These are phyloP conservation scores for Priocnemis perturbator DNA, from an alignment of 2,888 invertebrate species.

Conservation along the genomic window DNA sequence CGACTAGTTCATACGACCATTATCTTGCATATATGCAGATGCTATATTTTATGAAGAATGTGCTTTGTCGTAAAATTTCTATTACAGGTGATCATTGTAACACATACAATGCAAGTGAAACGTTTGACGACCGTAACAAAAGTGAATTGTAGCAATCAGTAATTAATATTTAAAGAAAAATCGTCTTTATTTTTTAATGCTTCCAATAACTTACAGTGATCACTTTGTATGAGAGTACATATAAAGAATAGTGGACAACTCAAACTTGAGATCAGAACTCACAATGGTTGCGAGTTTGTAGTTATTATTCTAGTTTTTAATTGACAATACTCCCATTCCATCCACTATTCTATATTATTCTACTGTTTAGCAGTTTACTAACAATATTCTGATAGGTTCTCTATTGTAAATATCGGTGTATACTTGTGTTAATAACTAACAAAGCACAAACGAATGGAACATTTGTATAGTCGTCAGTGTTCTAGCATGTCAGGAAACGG, in stretches of 20 bases:
- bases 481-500: constrained; percentile 14
- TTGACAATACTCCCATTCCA: constrained; percentile 63
- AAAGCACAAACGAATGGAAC: constrained; percentile 6
- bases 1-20: background rate
- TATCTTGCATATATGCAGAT: constrained; percentile 15
- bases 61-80: constrained; percentile 18
- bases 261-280: constrained; percentile 21
- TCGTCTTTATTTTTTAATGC: background rate
- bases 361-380: constrained; percentile 36
- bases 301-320: constrained; percentile 54
- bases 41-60: constrained; percentile 27
- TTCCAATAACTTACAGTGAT: constrained; percentile 8
- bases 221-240: constrained; percentile 2
- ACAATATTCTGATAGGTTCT: constrained; percentile 28
- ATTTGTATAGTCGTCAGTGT: constrained; percentile 11
- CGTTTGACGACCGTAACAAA: no score
- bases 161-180: no score
- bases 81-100: constrained; percentile 10
- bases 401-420: constrained; percentile 41
- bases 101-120: no score
- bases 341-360: constrained; percentile 54
- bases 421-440: constrained; percentile 17
- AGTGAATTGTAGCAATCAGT: no score
- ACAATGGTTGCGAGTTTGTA: constrained; percentile 12
- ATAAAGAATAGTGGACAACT: constrained; percentile 41